Percentiles rank a stretch among this genome's conserved stretches.
phyloP scores from a whole-genome alignment of 1,140 invertebrate genomes.

The Drosophila eugracilis region DNA sequence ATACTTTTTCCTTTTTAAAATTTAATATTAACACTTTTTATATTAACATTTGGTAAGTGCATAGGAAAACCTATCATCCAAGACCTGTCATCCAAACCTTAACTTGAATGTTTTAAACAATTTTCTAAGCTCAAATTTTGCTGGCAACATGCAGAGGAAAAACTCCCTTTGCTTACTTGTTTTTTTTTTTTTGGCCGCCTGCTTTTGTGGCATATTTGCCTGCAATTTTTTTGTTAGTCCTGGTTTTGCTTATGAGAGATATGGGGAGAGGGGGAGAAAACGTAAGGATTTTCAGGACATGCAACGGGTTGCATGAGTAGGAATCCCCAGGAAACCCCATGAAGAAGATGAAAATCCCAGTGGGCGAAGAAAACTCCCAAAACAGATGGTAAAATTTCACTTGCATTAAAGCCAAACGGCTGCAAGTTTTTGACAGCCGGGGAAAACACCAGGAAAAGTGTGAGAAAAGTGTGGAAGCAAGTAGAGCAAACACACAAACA shows the following conservation, averaged over 20 bases:
- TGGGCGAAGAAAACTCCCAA: conserved; percentile 26
- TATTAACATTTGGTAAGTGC: background rate
- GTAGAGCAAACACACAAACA: too few species aligned
- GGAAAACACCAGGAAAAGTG: background rate
- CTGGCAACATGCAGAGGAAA: conserved; percentile 6
- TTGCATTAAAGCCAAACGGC: conserved; percentile 16
- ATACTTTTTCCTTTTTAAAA: background rate
- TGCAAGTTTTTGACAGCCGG: conserved; percentile 34
- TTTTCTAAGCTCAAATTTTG: conserved; percentile 26
- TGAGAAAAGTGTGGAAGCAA: background rate
- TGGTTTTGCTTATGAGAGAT: too few species aligned
- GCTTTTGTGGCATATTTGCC: conserved; percentile 39
- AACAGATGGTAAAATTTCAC: conserved; percentile 17
- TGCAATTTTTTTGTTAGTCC: background rate
- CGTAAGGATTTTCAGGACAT: conserved; percentile 27
- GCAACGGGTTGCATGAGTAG: background rate
- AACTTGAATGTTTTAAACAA: conserved; percentile 17
- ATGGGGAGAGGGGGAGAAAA: too few species aligned
- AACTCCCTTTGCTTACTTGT: conserved; percentile 17
- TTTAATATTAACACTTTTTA: too few species aligned
- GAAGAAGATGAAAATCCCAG: conserved; percentile 18
- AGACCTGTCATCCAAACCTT: background rate
- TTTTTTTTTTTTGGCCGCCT: too few species aligned
- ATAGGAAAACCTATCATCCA: background rate
- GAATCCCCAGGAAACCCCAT: too few species aligned